phyloP scores from a whole-genome alignment of 2,797 vertebrate species.

The Chromis chromis region DNA sequence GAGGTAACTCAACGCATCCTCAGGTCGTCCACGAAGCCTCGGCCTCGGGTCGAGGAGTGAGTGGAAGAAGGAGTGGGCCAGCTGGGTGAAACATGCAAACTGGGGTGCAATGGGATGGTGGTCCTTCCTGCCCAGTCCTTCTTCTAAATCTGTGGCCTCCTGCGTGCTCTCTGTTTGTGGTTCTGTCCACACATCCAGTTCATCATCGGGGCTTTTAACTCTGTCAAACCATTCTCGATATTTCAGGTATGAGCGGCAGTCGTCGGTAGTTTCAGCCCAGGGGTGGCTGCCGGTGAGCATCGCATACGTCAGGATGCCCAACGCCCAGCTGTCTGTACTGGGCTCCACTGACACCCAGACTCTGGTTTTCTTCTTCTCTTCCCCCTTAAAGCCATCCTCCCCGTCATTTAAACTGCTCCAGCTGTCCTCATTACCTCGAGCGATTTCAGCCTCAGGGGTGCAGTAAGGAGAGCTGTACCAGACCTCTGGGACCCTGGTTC shows the following conservation, averaged over 20 bases:
- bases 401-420: constrained; percentile 53
- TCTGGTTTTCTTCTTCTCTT: constrained; percentile 25
- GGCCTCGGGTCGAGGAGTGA: constrained; percentile 86
- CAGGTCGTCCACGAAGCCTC: constrained; percentile 77
- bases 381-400: constrained; percentile 8
- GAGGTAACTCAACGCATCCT: constrained; percentile 81
- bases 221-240: constrained; percentile 85
- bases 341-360: constrained; percentile 86
- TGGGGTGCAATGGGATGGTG: constrained; percentile 72
- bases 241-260: constrained; percentile 88
- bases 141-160: neutral
- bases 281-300: constrained; percentile 92
- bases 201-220: constrained; percentile 20
- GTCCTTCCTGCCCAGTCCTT: constrained; percentile 3
- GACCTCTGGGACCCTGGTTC: constrained; percentile 77
- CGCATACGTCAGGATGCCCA: constrained; percentile 92
- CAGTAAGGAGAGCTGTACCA: constrained; percentile 91
- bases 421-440: constrained; percentile 59
- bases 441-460: constrained; percentile 86
- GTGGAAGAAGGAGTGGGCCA: constrained; percentile 83
- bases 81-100: constrained; percentile 85
- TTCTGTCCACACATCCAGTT: constrained; percentile 65
- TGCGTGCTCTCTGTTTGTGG: neutral
- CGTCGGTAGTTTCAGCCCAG: constrained; percentile 88
- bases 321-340: constrained; percentile 91